Evolutionary conservation across 1,140 invertebrate species (phyloP), one percentile per base, ranked within the genome.

Genomic region (Ceratina australensis): DNA sequence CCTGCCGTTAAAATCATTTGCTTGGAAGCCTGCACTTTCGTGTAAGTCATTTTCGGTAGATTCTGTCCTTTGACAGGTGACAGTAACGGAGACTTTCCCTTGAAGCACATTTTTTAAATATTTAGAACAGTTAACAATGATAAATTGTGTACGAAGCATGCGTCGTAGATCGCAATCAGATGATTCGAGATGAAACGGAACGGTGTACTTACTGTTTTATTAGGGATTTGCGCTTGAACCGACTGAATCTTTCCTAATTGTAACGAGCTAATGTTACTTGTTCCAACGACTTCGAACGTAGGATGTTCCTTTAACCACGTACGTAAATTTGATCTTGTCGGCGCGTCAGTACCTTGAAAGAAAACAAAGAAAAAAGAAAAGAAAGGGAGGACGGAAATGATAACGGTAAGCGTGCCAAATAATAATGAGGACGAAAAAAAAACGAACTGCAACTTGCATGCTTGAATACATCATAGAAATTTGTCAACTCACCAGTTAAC

Each of bases 301-400:
- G 97, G 97, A 94, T 98, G 95, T 75, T 96, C 95, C 88, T 96
- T 95, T 10, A 99, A 91, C 97, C 97, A 98, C 13, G 94, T 93
- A 87, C 96, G 95, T 12, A 98, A 92, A 89, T 96, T 96, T 28
- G 94, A 93, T 24, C 95, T 94, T 20, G 95, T 96, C 5, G 97
- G 97, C 61, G 97, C 97, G 87, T 95, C 95, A 1, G 94, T 91
- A 28, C 96, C 96, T 66, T 94, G 66, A 64, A 87, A 88, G 49
- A 60, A 74, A 42, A 42, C 33, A 42, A 42, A 42, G 33, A 42
- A 42, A 42, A 42, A 42, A 42, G 33, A 42, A 42, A 42, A 42
- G 33, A 42, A 42, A 42, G 33, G 33, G 8, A 42, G 33, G 33
- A 42, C 33, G 33, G 33, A 42, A 42, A 42, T 42, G 33, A 42